Percentiles rank a stretch among this genome's conserved stretches.
These are phyloP conservation scores for Bostrychus sinensis DNA, from an alignment of 2,113 vertebrate genomes.

Conservation along the genomic window DNA sequence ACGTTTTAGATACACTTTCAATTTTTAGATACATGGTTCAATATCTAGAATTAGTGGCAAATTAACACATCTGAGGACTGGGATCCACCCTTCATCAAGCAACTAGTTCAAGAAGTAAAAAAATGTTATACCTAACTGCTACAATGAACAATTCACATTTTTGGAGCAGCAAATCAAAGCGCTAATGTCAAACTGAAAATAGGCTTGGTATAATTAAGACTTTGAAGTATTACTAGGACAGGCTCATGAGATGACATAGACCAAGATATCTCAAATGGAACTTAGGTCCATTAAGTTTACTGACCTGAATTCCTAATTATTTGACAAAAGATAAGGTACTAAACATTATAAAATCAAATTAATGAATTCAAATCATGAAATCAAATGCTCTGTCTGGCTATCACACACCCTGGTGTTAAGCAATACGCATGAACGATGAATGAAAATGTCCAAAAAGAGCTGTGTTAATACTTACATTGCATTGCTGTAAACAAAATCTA, in stretches of 20 bases:
- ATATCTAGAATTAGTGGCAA: neutral
- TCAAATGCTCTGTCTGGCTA: neutral
- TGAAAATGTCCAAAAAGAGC: neutral
- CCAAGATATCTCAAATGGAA: neutral
- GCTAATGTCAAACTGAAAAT: no score
- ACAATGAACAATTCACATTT: no score
- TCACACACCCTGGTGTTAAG: neutral
- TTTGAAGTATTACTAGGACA: neutral
- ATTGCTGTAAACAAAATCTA: conserved; percentile 34
- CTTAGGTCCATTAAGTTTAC: neutral
- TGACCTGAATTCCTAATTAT: neutral
- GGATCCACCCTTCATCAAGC: conserved; percentile 51
- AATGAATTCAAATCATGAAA: no score
- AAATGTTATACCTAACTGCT: neutral
- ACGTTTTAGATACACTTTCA: no score
- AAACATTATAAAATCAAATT: no score
- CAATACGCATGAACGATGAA: neutral
- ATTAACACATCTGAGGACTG: conserved; percentile 2
- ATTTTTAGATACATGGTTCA: no score
- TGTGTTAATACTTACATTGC: conserved; percentile 60
- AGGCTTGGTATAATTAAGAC: no score
- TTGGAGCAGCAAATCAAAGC: no score
- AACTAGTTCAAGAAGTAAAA: neutral
- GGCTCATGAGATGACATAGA: neutral
- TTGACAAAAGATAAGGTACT: no score